phyloP scores from a whole-genome alignment of 1,140 invertebrate species.

The Parapsyche elsis region DNA sequence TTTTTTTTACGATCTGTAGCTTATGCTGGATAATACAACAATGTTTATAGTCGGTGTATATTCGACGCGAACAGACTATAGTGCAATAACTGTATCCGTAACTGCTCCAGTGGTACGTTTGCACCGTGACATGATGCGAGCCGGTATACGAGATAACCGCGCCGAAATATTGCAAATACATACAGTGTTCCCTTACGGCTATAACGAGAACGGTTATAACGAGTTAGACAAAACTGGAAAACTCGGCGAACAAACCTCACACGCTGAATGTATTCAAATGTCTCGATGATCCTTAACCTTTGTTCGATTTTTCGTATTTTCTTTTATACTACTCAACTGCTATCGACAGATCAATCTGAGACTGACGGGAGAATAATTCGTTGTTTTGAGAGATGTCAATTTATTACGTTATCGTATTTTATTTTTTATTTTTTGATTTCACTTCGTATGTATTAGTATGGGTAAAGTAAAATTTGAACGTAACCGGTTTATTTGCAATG shows the following conservation, averaged over 20 bases:
- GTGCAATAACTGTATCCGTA: constrained; percentile 21
- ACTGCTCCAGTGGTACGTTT: constrained; percentile 24
- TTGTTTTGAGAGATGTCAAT: too few species aligned
- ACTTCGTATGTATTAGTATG: too few species aligned
- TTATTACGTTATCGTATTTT: too few species aligned
- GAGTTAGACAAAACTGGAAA: constrained; percentile 1
- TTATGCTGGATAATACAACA: background rate
- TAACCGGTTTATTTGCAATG: background rate
- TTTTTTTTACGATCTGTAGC: too few species aligned
- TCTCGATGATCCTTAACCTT: too few species aligned
- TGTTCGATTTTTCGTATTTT: too few species aligned
- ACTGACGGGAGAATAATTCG: too few species aligned
- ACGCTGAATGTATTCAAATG: too few species aligned
- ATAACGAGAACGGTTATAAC: constrained; percentile 32
- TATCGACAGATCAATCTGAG: too few species aligned
- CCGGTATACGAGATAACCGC: background rate
- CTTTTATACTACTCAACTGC: too few species aligned
- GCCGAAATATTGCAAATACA: constrained; percentile 26
- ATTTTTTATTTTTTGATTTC: too few species aligned
- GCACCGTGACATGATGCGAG: constrained; percentile 25
- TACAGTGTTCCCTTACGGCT: constrained; percentile 5
- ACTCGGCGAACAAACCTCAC: background rate
- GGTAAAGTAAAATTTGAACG: too few species aligned
- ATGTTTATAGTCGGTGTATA: background rate
- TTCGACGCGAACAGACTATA: background rate